Conservation (phyloP, 2,113 vertebrate genomes). For the Ceyx melanurus region DNA sequence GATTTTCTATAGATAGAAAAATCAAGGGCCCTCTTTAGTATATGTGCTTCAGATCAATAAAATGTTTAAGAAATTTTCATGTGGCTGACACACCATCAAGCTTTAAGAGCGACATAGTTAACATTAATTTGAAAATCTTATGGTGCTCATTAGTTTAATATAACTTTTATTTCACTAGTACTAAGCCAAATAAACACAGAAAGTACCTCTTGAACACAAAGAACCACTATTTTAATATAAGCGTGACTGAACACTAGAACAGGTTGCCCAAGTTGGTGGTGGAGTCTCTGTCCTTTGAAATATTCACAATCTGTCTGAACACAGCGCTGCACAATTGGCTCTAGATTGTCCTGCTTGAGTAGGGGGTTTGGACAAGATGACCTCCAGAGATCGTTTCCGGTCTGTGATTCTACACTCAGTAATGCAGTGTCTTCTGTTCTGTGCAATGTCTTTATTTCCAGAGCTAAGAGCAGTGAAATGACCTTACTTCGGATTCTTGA, state of each 20-base stretch:
- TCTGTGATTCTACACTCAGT: background rate
- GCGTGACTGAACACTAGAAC: background rate
- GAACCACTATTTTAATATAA: background rate
- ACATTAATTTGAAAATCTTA: background rate
- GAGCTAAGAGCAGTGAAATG: background rate
- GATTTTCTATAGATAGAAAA: background rate
- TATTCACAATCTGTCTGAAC: background rate
- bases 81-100: background rate
- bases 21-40: background rate
- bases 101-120: background rate
- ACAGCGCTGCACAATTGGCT: fast-evolving
- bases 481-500: background rate
- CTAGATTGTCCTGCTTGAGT: background rate
- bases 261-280: background rate
- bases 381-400: background rate
- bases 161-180: background rate
- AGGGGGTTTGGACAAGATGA: background rate
- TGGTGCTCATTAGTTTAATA: fast-evolving
- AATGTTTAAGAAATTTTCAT: background rate
- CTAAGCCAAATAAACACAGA: background rate
- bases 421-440: background rate
- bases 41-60: background rate
- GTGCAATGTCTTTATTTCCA: background rate
- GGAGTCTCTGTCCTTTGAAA: background rate
- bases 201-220: background rate